phyloP scores from a whole-genome alignment of 1,140 invertebrate genomes.

The Archivesica marissinica region DNA sequence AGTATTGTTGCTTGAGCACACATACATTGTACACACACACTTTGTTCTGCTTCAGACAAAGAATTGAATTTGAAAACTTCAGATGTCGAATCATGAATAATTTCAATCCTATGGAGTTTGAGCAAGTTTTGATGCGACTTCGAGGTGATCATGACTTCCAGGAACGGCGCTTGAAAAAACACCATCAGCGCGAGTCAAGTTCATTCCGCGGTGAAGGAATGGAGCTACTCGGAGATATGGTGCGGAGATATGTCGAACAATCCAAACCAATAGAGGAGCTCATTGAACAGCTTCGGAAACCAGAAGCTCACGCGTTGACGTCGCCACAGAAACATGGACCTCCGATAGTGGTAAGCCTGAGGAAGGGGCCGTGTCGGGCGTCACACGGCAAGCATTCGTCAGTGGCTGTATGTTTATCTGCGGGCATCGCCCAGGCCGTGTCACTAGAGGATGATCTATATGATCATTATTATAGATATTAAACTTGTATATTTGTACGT shows the following conservation, averaged over 20 bases:
- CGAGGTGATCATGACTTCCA: not conserved
- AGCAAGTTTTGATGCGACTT: not conserved
- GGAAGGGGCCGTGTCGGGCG: constrained; percentile 37
- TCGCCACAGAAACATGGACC: constrained; percentile 24
- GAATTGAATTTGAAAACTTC: not conserved
- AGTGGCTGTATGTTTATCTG: constrained; percentile 11
- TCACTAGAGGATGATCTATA: constrained; percentile 49
- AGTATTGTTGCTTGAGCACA: too few species aligned
- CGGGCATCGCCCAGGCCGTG: constrained; percentile 28
- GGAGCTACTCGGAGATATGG: not conserved
- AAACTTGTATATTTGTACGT: too few species aligned
- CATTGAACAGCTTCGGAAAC: constrained; percentile 25
- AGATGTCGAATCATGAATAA: not conserved
- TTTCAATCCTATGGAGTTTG: not conserved
- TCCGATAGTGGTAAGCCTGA: constrained; percentile 29
- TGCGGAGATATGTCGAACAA: not conserved
- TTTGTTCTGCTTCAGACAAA: constrained; percentile 2
- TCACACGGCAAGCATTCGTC: constrained; percentile 8
- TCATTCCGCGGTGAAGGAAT: not conserved
- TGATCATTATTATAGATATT: constrained; percentile 49
- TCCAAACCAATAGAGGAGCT: constrained; percentile 1
- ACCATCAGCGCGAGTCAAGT: not conserved
- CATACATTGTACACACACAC: too few species aligned
- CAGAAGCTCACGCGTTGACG: not conserved
- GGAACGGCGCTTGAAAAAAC: not conserved